Percentiles rank a stretch among this genome's conserved stretches.
phyloP scores from a whole-genome alignment of 92 coral and sea anemone species.

The Parazoanthus darwini region DNA sequence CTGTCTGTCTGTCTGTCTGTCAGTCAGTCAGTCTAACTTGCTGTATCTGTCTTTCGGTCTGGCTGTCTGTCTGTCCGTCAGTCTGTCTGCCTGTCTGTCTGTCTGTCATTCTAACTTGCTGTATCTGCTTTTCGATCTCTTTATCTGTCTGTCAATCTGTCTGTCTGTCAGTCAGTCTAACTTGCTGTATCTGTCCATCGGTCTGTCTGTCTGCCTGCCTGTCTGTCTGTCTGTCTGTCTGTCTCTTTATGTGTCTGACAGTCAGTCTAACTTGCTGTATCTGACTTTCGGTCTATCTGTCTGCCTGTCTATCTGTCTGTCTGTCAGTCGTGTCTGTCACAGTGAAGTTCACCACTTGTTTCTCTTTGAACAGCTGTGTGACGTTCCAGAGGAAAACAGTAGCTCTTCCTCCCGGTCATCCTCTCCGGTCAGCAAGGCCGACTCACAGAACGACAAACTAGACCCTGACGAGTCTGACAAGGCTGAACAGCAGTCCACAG shows the following conservation, averaged over 20 bases:
- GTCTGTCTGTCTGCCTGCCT: not conserved
- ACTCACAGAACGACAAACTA: conserved; percentile 23
- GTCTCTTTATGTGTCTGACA: too few species aligned
- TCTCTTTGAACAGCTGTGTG: conserved; percentile 23
- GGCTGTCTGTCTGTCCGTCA: not conserved
- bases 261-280: not conserved
- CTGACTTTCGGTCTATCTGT: not conserved
- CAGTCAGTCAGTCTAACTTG: not conserved
- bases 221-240: too few species aligned
- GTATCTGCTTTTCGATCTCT: not conserved
- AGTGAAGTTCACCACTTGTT: not conserved
- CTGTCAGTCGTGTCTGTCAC: not conserved
- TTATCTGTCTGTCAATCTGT: not conserved
- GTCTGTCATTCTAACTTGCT: not conserved
- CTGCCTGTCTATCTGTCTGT: not conserved
- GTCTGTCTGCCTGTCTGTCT: not conserved
- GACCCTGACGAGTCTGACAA: conserved; percentile 19
- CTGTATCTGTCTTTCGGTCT: not conserved
- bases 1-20: not conserved
- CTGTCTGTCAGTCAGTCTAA: not conserved
- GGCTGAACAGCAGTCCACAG: not conserved
- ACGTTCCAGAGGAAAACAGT: conserved; percentile 34
- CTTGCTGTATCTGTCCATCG: not conserved
- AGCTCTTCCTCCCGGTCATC: conserved; percentile 36
- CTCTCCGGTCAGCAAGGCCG: conserved; percentile 29